Base-by-base conservation (phyloP, 35 echinoderm and acorn worm genomes). In the Eucidaris tribuloides region DNA sequence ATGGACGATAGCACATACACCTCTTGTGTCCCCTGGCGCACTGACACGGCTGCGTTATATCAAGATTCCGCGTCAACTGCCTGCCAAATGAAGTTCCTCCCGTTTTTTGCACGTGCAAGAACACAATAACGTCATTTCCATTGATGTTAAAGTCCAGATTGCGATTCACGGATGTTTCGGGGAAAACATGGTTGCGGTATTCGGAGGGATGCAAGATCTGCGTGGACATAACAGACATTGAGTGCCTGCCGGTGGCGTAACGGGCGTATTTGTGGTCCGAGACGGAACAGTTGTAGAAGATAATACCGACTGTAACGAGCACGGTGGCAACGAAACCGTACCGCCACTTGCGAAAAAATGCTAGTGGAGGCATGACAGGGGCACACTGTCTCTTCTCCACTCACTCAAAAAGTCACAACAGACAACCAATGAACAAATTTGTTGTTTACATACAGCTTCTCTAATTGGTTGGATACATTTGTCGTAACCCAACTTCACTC, bases 71-170 rank as follows among this genome's bases (percentile, higher is more conserved):
- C 2, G 86, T 87, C 0, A 93, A 52, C 48, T 99, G 87, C 58
- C 70, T 82, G 1, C 91, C 96, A 56, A 99, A 90, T 3, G 82
- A 87, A 20, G 91, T 87, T 32, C 96, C 96, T 27, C 90, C 95
- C 3, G 96, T 93, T 76, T 99, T 99, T 58, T 99, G 91, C 27
- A 93, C 91, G 77, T 99, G 90, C 19, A 99, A 71, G 61, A 93
- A 93, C 24, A 93, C 91, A 1, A 99, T 46, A 18, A 93, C 96
- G 37, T 93, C 96, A 43, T 83, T 86, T 4, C 83, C 82, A 20
- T 48, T 92, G 7, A 86, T 82, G 74, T 92, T 76, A 36, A 92
- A 81, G 24, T 81, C 46, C 43, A 63, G 58, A 30, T 76, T 33
- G 11, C 68, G 70, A 41, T 77, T 34, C 27, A 64, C 23, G 5